A percentile compares a stretch with the other conserved stretches of the same genome.
phyloP scores from a whole-genome alignment of 2,797 vertebrate species.

The Periparus ater region DNA sequence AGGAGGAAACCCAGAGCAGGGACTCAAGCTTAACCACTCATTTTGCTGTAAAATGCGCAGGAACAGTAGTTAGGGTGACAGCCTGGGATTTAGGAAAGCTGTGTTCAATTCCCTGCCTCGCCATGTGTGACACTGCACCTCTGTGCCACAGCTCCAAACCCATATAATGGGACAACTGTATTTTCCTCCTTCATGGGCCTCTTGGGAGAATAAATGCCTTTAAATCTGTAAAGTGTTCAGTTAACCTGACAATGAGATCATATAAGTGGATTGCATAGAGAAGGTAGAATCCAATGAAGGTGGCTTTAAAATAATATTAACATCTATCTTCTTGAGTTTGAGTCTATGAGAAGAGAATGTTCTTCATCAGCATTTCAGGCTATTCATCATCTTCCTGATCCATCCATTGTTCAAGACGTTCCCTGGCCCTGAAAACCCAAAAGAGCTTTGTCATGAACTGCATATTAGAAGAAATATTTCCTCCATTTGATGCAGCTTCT shows the following conservation, averaged over 20 bases:
- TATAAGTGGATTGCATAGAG: background rate
- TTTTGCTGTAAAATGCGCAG: conserved; percentile 18
- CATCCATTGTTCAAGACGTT: background rate
- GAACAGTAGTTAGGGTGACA: conserved; percentile 17
- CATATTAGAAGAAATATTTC: background rate
- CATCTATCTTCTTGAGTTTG: conserved; percentile 3
- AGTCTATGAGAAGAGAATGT: background rate
- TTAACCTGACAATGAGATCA: conserved; percentile 37
- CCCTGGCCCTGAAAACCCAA: background rate
- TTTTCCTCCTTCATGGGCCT: conserved; percentile 25
- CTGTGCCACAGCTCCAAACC: background rate
- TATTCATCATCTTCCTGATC: conserved; percentile 31
- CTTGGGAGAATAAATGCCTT: conserved; percentile 32
- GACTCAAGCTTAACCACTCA: background rate
- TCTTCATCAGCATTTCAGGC: background rate
- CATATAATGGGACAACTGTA: conserved; percentile 8
- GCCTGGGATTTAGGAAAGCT: conserved; percentile 6
- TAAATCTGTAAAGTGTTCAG: conserved; percentile 1
- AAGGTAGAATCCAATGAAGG: background rate
- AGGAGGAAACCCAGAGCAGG: background rate
- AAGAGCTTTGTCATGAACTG: background rate
- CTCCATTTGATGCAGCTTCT: background rate
- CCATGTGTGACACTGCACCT: background rate
- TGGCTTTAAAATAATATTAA: conserved; percentile 34
- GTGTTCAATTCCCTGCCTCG: background rate